Evolutionary conservation across 2,888 invertebrate species (phyloP).

Genomic region (Ochropacha duplaris): DNA sequence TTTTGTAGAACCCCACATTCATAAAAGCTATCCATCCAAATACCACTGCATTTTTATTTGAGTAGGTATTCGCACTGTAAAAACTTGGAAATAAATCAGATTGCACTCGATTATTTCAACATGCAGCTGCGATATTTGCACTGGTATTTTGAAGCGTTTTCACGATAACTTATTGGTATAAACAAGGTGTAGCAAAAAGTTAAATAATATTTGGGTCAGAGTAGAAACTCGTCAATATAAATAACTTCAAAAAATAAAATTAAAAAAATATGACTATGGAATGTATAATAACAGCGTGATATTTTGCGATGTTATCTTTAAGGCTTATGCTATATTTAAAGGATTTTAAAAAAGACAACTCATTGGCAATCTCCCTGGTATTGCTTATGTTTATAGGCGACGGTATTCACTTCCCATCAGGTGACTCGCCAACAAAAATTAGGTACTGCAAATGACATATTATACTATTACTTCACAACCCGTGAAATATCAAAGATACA

Average conservation of each 20-base stretch:
- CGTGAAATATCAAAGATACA: too few relatives aligned
- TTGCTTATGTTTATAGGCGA: too few relatives aligned
- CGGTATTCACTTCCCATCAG: too few relatives aligned
- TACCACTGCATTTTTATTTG: neutral
- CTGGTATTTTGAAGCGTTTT: neutral
- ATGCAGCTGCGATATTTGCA: neutral
- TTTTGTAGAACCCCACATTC: constrained; percentile 20
- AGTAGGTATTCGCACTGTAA: neutral
- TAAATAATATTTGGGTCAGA: neutral
- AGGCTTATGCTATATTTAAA: too few relatives aligned
- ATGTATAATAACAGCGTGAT: too few relatives aligned
- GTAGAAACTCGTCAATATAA: neutral
- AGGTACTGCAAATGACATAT: too few relatives aligned
- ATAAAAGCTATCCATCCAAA: constrained; percentile 1
- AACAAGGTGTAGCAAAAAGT: neutral
- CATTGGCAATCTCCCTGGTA: too few relatives aligned
- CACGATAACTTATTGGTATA: neutral
- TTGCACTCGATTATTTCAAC: neutral
- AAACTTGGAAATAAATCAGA: neutral
- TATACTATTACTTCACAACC: too few relatives aligned
- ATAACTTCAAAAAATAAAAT: neutral
- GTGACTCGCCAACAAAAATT: too few relatives aligned
- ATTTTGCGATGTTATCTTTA: too few relatives aligned
- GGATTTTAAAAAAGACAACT: too few relatives aligned
- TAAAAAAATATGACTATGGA: too few relatives aligned